A percentile compares a stretch with the other conserved stretches of the same genome.
Evolutionary conservation across 2,888 invertebrate genomes (phyloP).

Genomic region (Tiphia femorata): DNA sequence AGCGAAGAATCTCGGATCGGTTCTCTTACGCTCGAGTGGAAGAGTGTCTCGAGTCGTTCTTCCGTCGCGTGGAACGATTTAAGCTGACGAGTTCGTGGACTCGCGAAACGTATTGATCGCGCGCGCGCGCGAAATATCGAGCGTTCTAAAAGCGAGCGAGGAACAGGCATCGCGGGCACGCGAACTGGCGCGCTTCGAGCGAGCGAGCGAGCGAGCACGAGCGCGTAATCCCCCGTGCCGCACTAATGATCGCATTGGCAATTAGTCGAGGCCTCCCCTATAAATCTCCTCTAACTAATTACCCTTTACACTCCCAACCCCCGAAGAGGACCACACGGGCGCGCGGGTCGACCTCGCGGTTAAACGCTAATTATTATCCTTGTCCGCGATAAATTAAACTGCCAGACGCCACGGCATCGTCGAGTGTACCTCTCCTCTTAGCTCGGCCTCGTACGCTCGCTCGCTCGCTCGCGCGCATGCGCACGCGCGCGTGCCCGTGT

Average conservation of each 20-base stretch:
- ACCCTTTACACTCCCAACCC: conserved; percentile 48
- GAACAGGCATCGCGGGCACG: no score
- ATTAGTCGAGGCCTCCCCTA: conserved; percentile 54
- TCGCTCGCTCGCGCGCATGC: neutral
- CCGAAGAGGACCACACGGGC: conserved; percentile 46
- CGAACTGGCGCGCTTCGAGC: no score
- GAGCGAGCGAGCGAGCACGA: no score
- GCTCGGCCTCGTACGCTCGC: conserved; percentile 12
- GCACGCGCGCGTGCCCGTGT: no score
- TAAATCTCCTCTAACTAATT: conserved; percentile 60
- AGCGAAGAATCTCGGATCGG: no score
- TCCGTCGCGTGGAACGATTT: no score
- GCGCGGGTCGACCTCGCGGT: conserved; percentile 43
- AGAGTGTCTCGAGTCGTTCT: no score
- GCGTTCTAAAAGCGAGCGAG: no score
- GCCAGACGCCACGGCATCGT: conserved; percentile 36
- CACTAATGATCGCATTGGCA: conserved; percentile 53
- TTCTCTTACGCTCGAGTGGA: no score
- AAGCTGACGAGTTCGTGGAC: no score
- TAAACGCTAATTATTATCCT: conserved; percentile 61
- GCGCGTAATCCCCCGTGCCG: conserved; percentile 41
- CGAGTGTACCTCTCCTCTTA: conserved; percentile 26
- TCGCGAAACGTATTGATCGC: no score
- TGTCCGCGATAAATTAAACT: conserved; percentile 56
- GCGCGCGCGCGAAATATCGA: no score